Conservation (phyloP, 2,888 invertebrate species). For the Cecidostiba fungosa region DNA sequence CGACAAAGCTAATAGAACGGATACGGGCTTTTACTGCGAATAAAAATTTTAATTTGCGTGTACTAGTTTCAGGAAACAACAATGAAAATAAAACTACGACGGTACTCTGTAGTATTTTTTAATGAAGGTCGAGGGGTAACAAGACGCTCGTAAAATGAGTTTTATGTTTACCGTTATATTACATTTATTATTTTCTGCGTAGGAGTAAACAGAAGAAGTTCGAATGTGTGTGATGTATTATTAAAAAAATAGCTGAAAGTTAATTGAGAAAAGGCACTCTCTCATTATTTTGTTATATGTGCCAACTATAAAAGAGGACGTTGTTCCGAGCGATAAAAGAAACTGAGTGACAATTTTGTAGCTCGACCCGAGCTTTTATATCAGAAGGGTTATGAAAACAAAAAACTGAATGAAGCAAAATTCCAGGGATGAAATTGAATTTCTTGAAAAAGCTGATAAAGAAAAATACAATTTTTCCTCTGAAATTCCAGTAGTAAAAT, state of each 20-base stretch:
- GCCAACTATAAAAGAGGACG: neutral
- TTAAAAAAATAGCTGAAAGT: neutral
- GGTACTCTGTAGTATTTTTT: neutral
- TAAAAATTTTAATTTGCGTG: constrained; percentile 9
- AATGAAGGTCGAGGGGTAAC: neutral
- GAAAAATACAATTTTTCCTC: neutral
- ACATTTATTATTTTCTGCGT: neutral
- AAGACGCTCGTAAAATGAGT: neutral
- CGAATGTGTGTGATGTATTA: neutral
- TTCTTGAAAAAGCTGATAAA: no score
- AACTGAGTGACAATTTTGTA: neutral
- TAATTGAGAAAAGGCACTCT: neutral
- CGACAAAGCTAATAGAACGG: neutral
- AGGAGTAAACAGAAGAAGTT: neutral
- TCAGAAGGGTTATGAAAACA: neutral
- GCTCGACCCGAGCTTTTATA: neutral
- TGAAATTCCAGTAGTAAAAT: neutral
- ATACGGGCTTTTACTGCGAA: neutral
- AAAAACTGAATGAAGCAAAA: neutral
- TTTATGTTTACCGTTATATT: neutral
- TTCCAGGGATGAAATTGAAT: no score
- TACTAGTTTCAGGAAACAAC: neutral
- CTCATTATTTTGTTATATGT: neutral
- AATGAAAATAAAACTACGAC: neutral
- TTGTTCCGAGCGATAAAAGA: constrained; percentile 1